A percentile compares a stretch with the other conserved stretches of the same genome.
Evolutionary conservation across 2,888 invertebrate genomes (phyloP).

Genomic region (Mimas tiliae): DNA sequence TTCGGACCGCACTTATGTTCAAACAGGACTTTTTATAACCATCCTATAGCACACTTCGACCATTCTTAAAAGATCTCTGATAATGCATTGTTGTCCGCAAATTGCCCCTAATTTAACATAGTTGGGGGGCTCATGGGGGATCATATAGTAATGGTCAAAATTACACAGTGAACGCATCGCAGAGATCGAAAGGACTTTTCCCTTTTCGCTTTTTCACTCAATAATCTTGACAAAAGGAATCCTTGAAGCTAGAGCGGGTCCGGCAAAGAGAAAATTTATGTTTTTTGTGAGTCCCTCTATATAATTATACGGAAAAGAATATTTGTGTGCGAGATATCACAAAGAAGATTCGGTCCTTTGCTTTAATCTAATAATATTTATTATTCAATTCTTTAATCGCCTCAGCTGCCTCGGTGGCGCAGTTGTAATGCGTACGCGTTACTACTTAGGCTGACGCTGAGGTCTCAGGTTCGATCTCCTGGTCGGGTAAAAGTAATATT

Average conservation of each 20-base stretch:
- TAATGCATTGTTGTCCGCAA: constrained; percentile 24
- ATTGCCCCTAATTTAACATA: constrained; percentile 20
- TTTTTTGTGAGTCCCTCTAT: constrained; percentile 19
- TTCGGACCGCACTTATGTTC: constrained; percentile 30
- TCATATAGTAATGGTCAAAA: constrained; percentile 20
- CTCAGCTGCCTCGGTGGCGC: too few relatives aligned
- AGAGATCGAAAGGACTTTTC: constrained; percentile 49
- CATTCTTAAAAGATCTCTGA: constrained; percentile 24
- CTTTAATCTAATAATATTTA: too few relatives aligned
- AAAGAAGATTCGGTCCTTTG: not conserved
- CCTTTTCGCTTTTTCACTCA: constrained; percentile 60
- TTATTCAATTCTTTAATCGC: too few relatives aligned
- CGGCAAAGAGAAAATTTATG: constrained; percentile 48
- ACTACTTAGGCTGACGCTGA: too few relatives aligned
- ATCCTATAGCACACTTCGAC: constrained; percentile 17
- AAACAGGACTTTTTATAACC: constrained; percentile 26
- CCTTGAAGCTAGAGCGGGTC: constrained; percentile 50
- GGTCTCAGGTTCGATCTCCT: too few relatives aligned
- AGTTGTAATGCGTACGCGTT: too few relatives aligned
- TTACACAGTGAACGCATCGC: constrained; percentile 26
- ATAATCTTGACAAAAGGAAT: constrained; percentile 64
- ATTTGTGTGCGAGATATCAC: not conserved
- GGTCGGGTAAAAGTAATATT: too few relatives aligned
- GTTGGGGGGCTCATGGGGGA: constrained; percentile 18
- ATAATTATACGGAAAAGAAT: not conserved